These are phyloP conservation scores for Drosophila macrothrix DNA, from an alignment of 2,888 invertebrate species.

Conservation along the genomic window DNA sequence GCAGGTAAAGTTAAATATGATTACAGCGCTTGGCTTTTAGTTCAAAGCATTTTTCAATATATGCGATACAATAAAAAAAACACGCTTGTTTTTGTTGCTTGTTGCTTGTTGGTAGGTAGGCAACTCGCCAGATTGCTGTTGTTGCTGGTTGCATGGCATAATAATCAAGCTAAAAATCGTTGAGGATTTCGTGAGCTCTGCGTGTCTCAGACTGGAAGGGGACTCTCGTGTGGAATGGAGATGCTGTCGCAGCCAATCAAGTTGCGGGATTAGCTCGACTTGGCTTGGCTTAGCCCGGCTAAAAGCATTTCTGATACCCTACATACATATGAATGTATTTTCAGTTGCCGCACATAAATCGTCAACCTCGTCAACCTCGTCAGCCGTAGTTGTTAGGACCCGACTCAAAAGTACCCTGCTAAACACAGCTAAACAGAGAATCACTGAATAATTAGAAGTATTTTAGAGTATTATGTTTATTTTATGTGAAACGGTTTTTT, in stretches of 20 bases:
- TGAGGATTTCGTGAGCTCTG: constrained; percentile 40
- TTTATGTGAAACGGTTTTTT: background rate
- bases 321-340: background rate
- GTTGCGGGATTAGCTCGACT: constrained; percentile 13
- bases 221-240: background rate
- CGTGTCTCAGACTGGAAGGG: constrained; percentile 5
- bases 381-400: background rate
- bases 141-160: constrained; percentile 49
- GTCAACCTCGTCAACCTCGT: background rate
- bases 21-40: constrained; percentile 74
- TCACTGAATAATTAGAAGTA: background rate
- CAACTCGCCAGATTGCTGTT: constrained; percentile 11
- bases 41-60: constrained; percentile 70
- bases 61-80: constrained; percentile 41
- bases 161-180: constrained; percentile 43
- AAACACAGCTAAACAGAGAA: background rate
- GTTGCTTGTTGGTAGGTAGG: constrained; percentile 18
- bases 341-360: background rate
- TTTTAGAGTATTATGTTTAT: background rate
- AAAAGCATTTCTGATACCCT: constrained; percentile 34
- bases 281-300: background rate
- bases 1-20: constrained; percentile 68
- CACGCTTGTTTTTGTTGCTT: constrained; percentile 18
- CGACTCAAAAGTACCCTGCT: background rate
- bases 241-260: constrained; percentile 18